A percentile compares a stretch with the other conserved stretches of the same genome.
Conservation (phyloP, 2,113 vertebrate genomes). For the Hippocampus abdominalis region DNA sequence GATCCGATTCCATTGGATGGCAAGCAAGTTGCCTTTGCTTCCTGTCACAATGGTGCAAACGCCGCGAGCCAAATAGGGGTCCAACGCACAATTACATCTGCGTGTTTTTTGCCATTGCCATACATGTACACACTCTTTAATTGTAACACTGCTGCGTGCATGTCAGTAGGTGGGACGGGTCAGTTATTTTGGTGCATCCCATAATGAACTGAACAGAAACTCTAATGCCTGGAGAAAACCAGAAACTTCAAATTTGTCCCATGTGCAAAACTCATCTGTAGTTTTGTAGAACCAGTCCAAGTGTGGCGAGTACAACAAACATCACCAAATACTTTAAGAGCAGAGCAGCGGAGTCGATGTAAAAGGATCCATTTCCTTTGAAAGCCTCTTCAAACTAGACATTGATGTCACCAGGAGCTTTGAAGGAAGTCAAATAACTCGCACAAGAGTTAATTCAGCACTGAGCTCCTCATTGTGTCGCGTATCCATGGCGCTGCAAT, state of each 20-base stretch:
- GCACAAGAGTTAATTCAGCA: conserved; percentile 9
- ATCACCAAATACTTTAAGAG: neutral
- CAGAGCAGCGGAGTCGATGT: neutral
- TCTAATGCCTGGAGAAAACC: neutral
- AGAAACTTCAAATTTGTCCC: too few relatives aligned
- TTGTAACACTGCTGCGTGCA: neutral
- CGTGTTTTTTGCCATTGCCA: too few relatives aligned
- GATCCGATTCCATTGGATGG: too few relatives aligned
- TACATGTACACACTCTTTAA: too few relatives aligned
- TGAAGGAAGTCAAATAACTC: conserved; percentile 33
- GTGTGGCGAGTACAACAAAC: neutral
- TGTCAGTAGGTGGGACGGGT: neutral
- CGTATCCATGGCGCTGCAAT: conserved; percentile 10
- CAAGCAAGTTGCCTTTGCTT: too few relatives aligned
- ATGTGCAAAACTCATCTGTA: neutral
- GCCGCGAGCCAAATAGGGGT: too few relatives aligned
- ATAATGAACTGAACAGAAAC: neutral
- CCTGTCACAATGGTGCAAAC: too few relatives aligned
- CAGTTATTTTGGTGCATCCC: neutral
- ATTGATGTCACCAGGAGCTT: conserved; percentile 20
- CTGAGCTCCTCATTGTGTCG: conserved; percentile 19
- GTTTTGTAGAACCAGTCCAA: neutral
- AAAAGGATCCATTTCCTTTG: neutral
- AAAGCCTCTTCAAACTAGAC: conserved; percentile 5
- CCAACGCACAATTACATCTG: too few relatives aligned